A percentile compares a stretch with the other conserved stretches of the same genome.
Evolutionary conservation across 2,797 vertebrate species (phyloP).

Genomic region (Aselliscus stoliczkanus): DNA sequence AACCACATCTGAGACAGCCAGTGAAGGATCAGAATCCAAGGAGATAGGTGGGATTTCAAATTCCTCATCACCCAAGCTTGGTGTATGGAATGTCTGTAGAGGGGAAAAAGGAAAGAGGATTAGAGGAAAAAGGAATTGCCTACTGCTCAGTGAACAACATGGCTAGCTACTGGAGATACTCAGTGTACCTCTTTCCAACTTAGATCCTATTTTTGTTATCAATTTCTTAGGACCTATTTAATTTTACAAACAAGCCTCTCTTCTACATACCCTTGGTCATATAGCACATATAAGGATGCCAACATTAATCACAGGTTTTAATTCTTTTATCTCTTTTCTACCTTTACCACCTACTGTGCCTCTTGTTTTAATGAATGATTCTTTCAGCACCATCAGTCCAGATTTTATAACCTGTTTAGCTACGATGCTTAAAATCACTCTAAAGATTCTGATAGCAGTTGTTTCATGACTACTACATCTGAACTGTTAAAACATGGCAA

Average conservation of each 20-base stretch:
- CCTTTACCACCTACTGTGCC: conserved; percentile 25
- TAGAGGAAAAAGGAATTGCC: not conserved
- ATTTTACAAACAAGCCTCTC: conserved; percentile 22
- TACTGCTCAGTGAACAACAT: not conserved
- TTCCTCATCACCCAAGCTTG: conserved; percentile 94
- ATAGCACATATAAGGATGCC: not conserved
- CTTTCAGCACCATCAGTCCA: not conserved
- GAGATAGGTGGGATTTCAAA: conserved; percentile 96
- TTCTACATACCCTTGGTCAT: not conserved
- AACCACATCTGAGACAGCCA: conserved; percentile 91
- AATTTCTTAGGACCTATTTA: not conserved
- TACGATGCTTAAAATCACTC: not conserved
- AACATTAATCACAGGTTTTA: conserved; percentile 22
- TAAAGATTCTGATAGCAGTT: conserved; percentile 10
- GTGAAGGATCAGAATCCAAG: conserved; percentile 89
- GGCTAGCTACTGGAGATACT: not conserved
- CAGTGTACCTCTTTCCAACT: not conserved
- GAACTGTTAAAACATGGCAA: conserved; percentile 28
- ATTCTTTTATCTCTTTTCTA: not conserved
- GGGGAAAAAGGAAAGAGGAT: not conserved
- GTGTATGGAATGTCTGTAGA: conserved; percentile 91
- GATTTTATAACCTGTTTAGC: conserved; percentile 4
- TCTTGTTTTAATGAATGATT: conserved; percentile 21
- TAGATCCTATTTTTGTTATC: not conserved
- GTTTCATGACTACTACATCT: not conserved